Evolutionary conservation across 2,113 vertebrate genomes (phyloP).

Genomic region (Numenius arquata): DNA sequence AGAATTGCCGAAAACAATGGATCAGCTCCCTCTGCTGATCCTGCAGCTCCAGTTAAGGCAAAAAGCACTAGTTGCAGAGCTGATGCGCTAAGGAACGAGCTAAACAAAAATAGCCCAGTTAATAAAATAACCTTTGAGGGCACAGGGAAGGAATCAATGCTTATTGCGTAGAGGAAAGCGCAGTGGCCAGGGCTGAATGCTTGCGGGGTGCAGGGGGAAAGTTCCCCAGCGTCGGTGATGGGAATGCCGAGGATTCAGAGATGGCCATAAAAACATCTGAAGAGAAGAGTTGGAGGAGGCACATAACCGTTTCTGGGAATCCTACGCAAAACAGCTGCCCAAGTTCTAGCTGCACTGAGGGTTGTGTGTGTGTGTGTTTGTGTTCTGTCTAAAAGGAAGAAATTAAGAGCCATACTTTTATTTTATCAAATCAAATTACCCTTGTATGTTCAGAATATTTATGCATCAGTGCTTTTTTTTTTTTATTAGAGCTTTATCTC

Average conservation of each 20-base stretch:
- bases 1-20: background rate
- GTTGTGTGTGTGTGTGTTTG: background rate
- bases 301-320: constrained; percentile 16
- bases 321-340: background rate
- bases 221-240: background rate
- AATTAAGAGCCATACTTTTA: constrained; percentile 29
- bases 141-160: background rate
- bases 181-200: background rate
- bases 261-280: background rate
- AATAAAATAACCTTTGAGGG: background rate
- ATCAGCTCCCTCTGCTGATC: constrained; percentile 51
- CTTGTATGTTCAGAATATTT: constrained; percentile 25
- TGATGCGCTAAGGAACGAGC: background rate
- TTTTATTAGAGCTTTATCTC: constrained; percentile 46
- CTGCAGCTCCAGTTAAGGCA: background rate
- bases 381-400: constrained; percentile 21
- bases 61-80: background rate
- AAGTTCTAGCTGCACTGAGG: background rate
- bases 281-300: background rate
- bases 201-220: background rate
- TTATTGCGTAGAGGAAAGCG: background rate
- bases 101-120: background rate
- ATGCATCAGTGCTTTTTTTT: background rate
- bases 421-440: constrained; percentile 41
- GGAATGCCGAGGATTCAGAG: background rate